A percentile compares a stretch with the other conserved stretches of the same genome.
These are phyloP conservation scores for Rhamphomyia laevipes DNA, from an alignment of 2,888 invertebrate genomes.

Conservation along the genomic window DNA sequence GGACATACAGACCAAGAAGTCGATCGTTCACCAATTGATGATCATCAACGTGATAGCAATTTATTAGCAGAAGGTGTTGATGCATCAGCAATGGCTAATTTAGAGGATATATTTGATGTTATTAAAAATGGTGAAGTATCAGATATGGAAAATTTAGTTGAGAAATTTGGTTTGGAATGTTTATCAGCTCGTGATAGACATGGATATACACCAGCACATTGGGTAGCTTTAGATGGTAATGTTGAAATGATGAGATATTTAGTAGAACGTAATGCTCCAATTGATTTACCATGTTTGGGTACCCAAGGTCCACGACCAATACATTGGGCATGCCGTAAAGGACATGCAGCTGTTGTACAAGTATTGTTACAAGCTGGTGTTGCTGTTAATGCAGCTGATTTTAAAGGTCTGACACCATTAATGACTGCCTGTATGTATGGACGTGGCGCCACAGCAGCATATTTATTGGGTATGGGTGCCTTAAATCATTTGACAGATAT, in stretches of 20 bases:
- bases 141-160: constrained; percentile 72
- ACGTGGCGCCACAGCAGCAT: constrained; percentile 79
- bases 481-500: constrained; percentile 76
- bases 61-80: constrained; percentile 30
- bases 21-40: constrained; percentile 32
- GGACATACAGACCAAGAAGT: constrained; percentile 36
- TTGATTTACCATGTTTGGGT: constrained; percentile 76
- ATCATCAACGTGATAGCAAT: constrained; percentile 39
- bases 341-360: constrained; percentile 82
- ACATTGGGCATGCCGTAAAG: constrained; percentile 90
- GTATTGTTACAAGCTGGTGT: constrained; percentile 67
- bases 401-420: constrained; percentile 72
- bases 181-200: constrained; percentile 76
- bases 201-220: constrained; percentile 88
- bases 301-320: constrained; percentile 84
- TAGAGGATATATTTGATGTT: constrained; percentile 69
- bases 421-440: constrained; percentile 93
- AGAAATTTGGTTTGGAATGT: constrained; percentile 65
- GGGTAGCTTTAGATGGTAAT: constrained; percentile 74
- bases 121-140: constrained; percentile 75
- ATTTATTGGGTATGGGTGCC: constrained; percentile 80
- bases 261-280: constrained; percentile 69
- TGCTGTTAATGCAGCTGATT: constrained; percentile 79
- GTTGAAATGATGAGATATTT: constrained; percentile 81
- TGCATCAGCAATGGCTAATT: constrained; percentile 22